Percentiles rank a stretch among this genome's conserved stretches.
phyloP scores from a whole-genome alignment of 2,888 invertebrate species.

The Malthinus flaveolus region DNA sequence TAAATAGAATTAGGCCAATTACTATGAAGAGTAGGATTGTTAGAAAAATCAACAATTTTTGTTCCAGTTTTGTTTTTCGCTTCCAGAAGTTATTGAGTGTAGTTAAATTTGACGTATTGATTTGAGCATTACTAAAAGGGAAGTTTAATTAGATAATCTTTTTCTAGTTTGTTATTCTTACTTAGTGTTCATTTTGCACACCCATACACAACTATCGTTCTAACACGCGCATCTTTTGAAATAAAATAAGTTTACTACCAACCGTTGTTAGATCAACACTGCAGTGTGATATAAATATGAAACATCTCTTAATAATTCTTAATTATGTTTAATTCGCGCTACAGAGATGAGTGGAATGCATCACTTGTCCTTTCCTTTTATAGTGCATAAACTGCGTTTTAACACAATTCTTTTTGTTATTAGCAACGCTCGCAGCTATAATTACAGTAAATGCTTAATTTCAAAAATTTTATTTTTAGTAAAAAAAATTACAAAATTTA shows the following conservation, averaged over 20 bases:
- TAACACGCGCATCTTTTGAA: too few relatives aligned
- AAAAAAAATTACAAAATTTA: too few relatives aligned
- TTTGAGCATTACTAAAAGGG: background rate
- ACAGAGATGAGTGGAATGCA: background rate
- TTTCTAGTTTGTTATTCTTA: background rate
- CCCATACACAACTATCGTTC: too few relatives aligned
- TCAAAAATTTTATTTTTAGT: too few relatives aligned
- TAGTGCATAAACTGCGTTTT: too few relatives aligned
- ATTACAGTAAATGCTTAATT: too few relatives aligned
- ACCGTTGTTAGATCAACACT: background rate
- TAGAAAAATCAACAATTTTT: constrained; percentile 5
- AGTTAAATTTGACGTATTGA: background rate
- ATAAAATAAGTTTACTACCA: too few relatives aligned
- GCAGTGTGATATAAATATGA: background rate
- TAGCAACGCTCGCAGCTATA: too few relatives aligned
- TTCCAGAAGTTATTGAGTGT: constrained; percentile 3
- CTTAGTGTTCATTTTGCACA: too few relatives aligned
- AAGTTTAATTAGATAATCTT: background rate
- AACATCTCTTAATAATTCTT: constrained; percentile 2
- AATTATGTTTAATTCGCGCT: constrained; percentile 4
- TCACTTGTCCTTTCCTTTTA: too few relatives aligned
- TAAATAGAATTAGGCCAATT: background rate
- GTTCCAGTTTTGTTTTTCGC: constrained; percentile 5
- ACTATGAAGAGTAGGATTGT: background rate
- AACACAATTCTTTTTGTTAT: too few relatives aligned